A percentile compares a stretch with the other conserved stretches of the same genome.
phyloP scores from a whole-genome alignment of 2,113 vertebrate species.

The Conger conger region DNA sequence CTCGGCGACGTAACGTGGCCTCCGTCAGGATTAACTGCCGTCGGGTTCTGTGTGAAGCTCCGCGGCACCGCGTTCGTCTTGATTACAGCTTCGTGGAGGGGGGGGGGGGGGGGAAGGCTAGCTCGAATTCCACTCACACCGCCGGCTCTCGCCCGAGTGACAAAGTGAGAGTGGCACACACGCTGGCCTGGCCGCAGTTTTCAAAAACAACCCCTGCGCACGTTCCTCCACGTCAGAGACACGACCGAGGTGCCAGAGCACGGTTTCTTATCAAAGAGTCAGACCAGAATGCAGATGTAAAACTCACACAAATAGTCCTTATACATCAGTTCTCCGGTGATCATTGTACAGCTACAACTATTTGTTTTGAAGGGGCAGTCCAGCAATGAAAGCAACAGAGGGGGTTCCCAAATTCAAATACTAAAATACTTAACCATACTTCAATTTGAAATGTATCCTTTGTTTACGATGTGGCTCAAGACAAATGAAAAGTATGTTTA shows the following conservation, averaged over 20 bases:
- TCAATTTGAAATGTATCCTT: not conserved
- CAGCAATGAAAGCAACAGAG: not conserved
- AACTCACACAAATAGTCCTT: not conserved
- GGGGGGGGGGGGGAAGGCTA: conserved; percentile 7
- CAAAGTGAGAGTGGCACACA: not conserved
- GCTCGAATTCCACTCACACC: not conserved
- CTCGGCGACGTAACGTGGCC: not conserved
- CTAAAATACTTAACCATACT: too few species aligned
- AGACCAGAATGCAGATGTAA: too few species aligned
- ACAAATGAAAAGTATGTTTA: too few species aligned
- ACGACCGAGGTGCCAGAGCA: not conserved
- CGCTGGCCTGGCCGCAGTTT: not conserved
- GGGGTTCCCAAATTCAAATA: too few species aligned
- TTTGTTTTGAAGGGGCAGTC: not conserved
- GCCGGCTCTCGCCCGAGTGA: not conserved
- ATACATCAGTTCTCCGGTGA: not conserved
- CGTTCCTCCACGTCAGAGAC: not conserved
- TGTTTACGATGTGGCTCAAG: not conserved
- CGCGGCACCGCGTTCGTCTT: not conserved
- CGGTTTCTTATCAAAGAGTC: too few species aligned
- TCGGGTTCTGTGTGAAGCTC: not conserved
- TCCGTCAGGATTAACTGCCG: not conserved
- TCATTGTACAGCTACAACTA: too few species aligned
- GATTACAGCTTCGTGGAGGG: conserved; percentile 3
- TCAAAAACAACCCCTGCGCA: not conserved